Evolutionary conservation across 1,140 invertebrate species (phyloP).

Genomic region (Panagrolaimus sp.): DNA sequence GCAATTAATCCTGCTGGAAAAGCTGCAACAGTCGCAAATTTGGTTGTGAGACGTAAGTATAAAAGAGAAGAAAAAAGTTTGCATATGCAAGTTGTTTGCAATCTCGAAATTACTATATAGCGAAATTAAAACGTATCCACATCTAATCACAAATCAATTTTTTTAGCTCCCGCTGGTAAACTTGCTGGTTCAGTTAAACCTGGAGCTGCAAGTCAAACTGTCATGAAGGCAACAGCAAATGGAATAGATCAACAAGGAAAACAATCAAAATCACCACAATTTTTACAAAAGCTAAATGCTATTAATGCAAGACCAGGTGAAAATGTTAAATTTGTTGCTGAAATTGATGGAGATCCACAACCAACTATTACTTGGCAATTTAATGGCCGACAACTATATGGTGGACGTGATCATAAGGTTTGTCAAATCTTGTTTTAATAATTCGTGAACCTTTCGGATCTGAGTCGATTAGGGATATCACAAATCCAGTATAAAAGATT

Average conservation of each 20-base stretch:
- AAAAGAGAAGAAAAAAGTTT: too few species aligned
- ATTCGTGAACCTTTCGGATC: too few species aligned
- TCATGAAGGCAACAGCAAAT: slow-evolving; percentile 26
- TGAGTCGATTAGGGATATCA: too few species aligned
- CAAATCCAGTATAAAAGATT: too few species aligned
- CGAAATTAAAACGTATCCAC: too few species aligned
- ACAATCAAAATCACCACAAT: slow-evolving; percentile 48
- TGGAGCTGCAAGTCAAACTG: slow-evolving; percentile 23
- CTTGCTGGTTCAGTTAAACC: slow-evolving; percentile 24
- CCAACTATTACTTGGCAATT: slow-evolving; percentile 51
- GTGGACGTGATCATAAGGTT: slow-evolving; percentile 48
- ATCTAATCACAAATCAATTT: neutral
- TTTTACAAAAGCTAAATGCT: slow-evolving; percentile 42
- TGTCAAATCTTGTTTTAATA: too few species aligned
- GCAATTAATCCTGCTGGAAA: slow-evolving; percentile 56
- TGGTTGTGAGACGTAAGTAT: slow-evolving; percentile 54
- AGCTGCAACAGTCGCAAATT: slow-evolving; percentile 54
- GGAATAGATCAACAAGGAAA: slow-evolving; percentile 14
- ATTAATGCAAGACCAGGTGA: slow-evolving; percentile 49
- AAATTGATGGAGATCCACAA: slow-evolving; percentile 51
- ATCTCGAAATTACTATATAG: too few species aligned
- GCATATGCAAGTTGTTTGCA: too few species aligned
- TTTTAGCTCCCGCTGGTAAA: slow-evolving; percentile 47
- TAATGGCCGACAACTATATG: slow-evolving; percentile 48
- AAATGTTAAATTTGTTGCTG: slow-evolving; percentile 51